These are phyloP conservation scores for Folsomia candida DNA, from an alignment of 2,888 invertebrate species.

Conservation along the genomic window DNA sequence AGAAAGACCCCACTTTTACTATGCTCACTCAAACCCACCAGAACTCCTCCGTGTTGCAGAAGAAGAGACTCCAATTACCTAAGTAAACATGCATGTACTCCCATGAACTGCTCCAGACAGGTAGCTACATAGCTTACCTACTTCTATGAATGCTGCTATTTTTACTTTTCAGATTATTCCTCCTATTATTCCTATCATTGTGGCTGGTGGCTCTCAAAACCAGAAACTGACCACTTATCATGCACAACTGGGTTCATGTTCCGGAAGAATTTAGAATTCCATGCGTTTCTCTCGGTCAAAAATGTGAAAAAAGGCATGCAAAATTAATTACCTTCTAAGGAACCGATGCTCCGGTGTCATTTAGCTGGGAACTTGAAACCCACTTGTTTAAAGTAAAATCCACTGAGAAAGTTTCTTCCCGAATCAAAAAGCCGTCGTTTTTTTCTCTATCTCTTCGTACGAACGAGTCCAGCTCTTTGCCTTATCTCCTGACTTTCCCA, in stretches of 20 bases:
- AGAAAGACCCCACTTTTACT: background rate
- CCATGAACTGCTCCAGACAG: no score
- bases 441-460: no score
- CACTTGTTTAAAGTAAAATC: background rate
- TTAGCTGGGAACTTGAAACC: background rate
- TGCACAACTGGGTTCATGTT: no score
- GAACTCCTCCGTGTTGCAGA: background rate
- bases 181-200: background rate
- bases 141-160: background rate
- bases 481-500: background rate
- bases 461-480: background rate
- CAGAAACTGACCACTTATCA: no score
- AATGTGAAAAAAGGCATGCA: background rate
- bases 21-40: background rate
- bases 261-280: no score
- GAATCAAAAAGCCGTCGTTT: background rate
- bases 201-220: no score
- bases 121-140: background rate
- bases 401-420: background rate
- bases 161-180: background rate
- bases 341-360: background rate
- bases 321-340: background rate
- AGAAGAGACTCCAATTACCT: slow-evolving; percentile 1
- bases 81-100: no score
- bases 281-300: no score